Conservation (phyloP, 1,140 invertebrate species). For the Drosophila prosaltans region DNA sequence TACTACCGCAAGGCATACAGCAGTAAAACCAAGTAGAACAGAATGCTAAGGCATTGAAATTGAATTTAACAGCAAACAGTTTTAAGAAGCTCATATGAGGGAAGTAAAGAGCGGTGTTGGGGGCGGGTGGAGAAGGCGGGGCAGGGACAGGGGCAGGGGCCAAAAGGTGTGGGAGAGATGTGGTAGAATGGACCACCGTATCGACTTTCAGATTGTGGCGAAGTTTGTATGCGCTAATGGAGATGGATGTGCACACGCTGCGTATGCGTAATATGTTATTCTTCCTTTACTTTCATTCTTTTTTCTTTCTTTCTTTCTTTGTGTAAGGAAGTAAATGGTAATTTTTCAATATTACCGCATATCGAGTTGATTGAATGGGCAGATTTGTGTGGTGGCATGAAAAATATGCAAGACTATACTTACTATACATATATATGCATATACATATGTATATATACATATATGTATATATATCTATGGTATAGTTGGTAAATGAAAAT, state of each 20-base stretch:
- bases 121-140: neutral
- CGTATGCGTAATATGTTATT: constrained; percentile 59
- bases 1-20: constrained; percentile 70
- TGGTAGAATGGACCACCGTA: constrained; percentile 16
- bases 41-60: constrained; percentile 77
- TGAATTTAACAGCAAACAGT: constrained; percentile 81
- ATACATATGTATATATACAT: neutral
- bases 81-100: constrained; percentile 61
- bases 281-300: constrained; percentile 5
- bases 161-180: neutral
- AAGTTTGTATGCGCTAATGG: constrained; percentile 75
- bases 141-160: neutral
- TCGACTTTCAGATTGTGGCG: constrained; percentile 41
- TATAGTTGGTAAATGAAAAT: constrained; percentile 7
- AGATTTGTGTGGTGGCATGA: constrained; percentile 10
- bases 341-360: constrained; percentile 71
- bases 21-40: constrained; percentile 59
- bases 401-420: constrained; percentile 13
- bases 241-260: constrained; percentile 68
- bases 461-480: neutral
- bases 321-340: constrained; percentile 46
- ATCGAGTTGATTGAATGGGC: constrained; percentile 38
- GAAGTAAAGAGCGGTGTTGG: no score
- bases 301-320: neutral
- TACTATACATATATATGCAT: neutral